phyloP scores from a whole-genome alignment of 2,797 vertebrate species.

The Gambelia wislizenii region DNA sequence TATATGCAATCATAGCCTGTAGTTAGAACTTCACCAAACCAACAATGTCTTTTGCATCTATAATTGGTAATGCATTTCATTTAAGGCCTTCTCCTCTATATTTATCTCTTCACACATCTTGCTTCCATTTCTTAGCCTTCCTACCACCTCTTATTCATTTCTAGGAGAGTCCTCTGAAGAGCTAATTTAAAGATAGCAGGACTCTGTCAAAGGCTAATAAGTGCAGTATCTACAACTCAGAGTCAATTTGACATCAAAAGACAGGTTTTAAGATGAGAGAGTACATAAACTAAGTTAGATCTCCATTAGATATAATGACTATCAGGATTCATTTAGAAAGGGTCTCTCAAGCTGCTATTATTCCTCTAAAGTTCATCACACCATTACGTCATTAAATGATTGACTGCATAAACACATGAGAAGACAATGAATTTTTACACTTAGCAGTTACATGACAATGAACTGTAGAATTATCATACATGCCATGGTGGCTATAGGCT shows the following conservation, averaged over 20 bases:
- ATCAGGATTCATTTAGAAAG: neutral
- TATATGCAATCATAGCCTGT: neutral
- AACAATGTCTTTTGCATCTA: slow-evolving; percentile 26
- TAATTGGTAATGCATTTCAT: slow-evolving; percentile 38
- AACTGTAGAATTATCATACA: neutral
- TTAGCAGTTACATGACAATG: neutral
- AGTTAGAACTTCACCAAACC: slow-evolving; percentile 15
- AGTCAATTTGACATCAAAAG: slow-evolving; percentile 24
- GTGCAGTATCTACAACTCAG: neutral
- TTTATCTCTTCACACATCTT: neutral
- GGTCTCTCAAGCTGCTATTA: neutral
- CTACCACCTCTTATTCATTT: slow-evolving; percentile 29
- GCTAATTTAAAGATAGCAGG: neutral
- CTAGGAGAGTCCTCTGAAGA: slow-evolving; percentile 9
- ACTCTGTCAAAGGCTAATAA: neutral
- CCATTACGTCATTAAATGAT: neutral
- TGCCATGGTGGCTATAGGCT: neutral
- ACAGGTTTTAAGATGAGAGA: neutral
- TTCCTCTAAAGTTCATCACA: neutral
- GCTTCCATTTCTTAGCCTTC: neutral
- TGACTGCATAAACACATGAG: accelerated
- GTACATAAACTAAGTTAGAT: slow-evolving; percentile 7
- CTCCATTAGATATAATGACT: neutral
- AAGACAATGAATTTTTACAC: neutral
- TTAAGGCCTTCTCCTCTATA: neutral